Evolutionary conservation across 2,113 vertebrate species (phyloP).

Genomic region (Trogon melanurus): DNA sequence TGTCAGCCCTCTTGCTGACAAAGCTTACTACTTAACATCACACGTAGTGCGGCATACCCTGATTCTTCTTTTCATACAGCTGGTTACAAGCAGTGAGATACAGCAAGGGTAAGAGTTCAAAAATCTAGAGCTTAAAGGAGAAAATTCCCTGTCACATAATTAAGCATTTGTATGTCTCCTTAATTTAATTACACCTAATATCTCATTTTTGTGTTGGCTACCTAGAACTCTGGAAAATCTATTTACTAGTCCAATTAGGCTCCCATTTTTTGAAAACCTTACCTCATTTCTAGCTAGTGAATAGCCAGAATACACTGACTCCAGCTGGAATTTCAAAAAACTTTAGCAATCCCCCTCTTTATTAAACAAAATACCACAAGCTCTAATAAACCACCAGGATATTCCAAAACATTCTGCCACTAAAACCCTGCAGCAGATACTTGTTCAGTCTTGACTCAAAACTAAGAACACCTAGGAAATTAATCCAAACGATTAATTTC

Average conservation of each 20-base stretch:
- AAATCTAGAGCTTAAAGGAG: not conserved
- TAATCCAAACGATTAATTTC: constrained; percentile 22
- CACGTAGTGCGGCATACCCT: not conserved
- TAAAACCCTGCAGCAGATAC: not conserved
- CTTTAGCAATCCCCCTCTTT: not conserved
- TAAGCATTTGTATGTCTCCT: not conserved
- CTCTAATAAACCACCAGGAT: not conserved
- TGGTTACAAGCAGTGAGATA: not conserved
- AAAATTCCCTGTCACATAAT: not conserved
- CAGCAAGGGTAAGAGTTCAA: not conserved
- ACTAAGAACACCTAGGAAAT: not conserved
- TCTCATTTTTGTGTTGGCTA: not conserved
- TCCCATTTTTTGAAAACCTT: not conserved
- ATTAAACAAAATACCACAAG: not conserved
- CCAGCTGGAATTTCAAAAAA: not conserved
- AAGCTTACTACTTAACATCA: not conserved
- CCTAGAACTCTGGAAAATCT: not conserved
- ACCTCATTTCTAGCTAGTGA: not conserved
- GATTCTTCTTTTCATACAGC: not conserved
- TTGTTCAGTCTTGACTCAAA: constrained; percentile 15
- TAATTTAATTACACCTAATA: not conserved
- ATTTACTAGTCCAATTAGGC: not conserved
- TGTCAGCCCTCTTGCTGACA: not conserved
- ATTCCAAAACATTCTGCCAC: not conserved
- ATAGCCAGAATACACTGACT: not conserved